Conservation (phyloP, 2,797 vertebrate species). For the Pantherophis vulpinus region DNA sequence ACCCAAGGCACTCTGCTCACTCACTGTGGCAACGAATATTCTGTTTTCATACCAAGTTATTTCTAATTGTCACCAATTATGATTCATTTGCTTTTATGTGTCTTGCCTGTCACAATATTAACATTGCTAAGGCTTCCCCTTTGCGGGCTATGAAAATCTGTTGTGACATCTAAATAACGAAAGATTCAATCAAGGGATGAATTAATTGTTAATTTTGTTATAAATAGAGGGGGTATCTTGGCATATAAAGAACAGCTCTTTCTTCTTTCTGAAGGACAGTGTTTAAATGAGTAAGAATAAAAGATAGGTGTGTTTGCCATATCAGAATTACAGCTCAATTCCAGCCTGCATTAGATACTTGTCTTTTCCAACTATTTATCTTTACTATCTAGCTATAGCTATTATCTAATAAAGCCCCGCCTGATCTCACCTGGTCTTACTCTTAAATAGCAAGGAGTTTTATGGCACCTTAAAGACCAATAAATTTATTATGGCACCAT, state of each 20-base stretch:
- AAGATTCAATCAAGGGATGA: slow-evolving; percentile 76
- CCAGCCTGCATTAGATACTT: not conserved
- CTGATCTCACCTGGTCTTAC: not conserved
- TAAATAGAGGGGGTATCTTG: slow-evolving; percentile 74
- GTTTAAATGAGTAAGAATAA: slow-evolving; percentile 61
- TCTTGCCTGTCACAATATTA: slow-evolving; percentile 76
- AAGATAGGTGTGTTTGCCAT: slow-evolving; percentile 42
- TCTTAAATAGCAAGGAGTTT: not conserved
- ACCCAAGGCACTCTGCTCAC: slow-evolving; percentile 23
- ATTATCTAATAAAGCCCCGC: not conserved
- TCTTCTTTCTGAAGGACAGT: slow-evolving; percentile 57
- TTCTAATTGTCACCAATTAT: slow-evolving; percentile 76
- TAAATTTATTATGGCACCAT: slow-evolving; percentile 3
- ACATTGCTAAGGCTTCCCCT: slow-evolving; percentile 72
- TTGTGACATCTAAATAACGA: slow-evolving; percentile 79
- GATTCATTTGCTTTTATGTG: slow-evolving; percentile 74
- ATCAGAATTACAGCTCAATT: slow-evolving; percentile 42
- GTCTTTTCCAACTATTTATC: not conserved
- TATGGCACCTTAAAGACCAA: not conserved
- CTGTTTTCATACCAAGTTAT: slow-evolving; percentile 69
- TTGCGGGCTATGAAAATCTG: slow-evolving; percentile 70
- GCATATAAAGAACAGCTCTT: slow-evolving; percentile 58
- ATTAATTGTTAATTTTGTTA: slow-evolving; percentile 76
- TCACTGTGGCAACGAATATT: slow-evolving; percentile 40
- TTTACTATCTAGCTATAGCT: not conserved